Evolutionary conservation across 1,140 invertebrate genomes (phyloP).

Genomic region (Eueides isabella): DNA sequence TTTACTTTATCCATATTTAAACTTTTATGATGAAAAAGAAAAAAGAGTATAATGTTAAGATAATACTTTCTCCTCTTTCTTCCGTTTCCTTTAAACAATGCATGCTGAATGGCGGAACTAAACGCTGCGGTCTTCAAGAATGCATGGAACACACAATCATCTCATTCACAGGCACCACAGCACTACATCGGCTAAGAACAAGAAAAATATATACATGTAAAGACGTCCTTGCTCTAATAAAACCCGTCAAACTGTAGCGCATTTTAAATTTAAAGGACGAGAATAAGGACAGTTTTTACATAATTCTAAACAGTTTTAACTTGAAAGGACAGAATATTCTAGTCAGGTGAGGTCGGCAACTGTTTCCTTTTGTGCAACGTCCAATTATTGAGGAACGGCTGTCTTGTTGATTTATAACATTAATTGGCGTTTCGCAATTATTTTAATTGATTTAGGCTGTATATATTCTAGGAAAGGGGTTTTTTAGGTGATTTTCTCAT

Average conservation of each 20-base stretch:
- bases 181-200: not conserved
- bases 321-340: slow-evolving; percentile 18
- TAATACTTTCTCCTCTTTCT: no score
- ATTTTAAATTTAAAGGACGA: slow-evolving; percentile 27
- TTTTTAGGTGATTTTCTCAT: no score
- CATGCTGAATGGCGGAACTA: no score
- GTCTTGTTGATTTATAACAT: slow-evolving; percentile 10
- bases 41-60: no score
- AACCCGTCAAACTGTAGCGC: slow-evolving; percentile 17
- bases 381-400: slow-evolving; percentile 15
- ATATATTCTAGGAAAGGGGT: not conserved
- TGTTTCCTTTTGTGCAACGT: slow-evolving; percentile 17
- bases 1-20: no score
- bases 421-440: slow-evolving; percentile 10
- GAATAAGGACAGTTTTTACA: slow-evolving; percentile 31
- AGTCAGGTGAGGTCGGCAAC: slow-evolving; percentile 17
- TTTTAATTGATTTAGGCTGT: not conserved
- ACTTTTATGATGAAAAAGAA: no score
- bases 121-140: no score
- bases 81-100: no score
- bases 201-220: not conserved
- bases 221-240: slow-evolving; percentile 23
- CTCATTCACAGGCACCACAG: not conserved
- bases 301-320: slow-evolving; percentile 22
- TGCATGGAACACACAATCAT: not conserved